These are phyloP conservation scores for Brachynemurus nebulosus DNA, from an alignment of 2,888 invertebrate genomes.

Conservation along the genomic window DNA sequence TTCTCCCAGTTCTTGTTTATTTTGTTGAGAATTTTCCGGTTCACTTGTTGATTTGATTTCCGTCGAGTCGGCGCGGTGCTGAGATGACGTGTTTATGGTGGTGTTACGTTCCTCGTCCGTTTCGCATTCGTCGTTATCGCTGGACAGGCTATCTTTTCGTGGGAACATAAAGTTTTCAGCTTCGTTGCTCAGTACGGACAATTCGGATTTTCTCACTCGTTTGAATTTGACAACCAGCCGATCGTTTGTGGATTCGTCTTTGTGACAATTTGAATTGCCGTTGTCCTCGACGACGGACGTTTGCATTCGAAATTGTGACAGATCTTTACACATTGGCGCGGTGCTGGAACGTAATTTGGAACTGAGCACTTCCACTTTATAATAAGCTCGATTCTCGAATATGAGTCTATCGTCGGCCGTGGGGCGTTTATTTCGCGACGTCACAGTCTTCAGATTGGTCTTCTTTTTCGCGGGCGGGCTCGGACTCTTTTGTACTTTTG, in stretches of 20 bases:
- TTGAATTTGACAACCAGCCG: constrained; percentile 60
- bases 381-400: constrained; percentile 41
- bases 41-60: constrained; percentile 22
- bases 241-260: constrained; percentile 13
- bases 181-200: constrained; percentile 65
- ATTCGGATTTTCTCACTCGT: constrained; percentile 57
- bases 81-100: constrained; percentile 15
- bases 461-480: constrained; percentile 1
- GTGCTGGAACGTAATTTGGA: constrained; percentile 49
- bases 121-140: constrained; percentile 35
- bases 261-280: constrained; percentile 19
- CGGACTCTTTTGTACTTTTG: constrained; percentile 9
- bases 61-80: constrained; percentile 28
- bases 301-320: constrained; percentile 17
- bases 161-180: constrained; percentile 82
- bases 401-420: constrained; percentile 39
- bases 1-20: constrained; percentile 26
- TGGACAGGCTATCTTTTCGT: constrained; percentile 42
- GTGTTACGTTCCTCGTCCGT: constrained; percentile 34
- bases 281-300: constrained; percentile 24
- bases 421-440: constrained; percentile 9
- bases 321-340: neutral
- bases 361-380: constrained; percentile 57
- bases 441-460: constrained; percentile 6
- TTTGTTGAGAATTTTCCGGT: constrained; percentile 12